Percentiles rank a stretch among this genome's conserved stretches.
Evolutionary conservation across 2,888 invertebrate genomes (phyloP).

Genomic region (Petrolisthes cinctipes): DNA sequence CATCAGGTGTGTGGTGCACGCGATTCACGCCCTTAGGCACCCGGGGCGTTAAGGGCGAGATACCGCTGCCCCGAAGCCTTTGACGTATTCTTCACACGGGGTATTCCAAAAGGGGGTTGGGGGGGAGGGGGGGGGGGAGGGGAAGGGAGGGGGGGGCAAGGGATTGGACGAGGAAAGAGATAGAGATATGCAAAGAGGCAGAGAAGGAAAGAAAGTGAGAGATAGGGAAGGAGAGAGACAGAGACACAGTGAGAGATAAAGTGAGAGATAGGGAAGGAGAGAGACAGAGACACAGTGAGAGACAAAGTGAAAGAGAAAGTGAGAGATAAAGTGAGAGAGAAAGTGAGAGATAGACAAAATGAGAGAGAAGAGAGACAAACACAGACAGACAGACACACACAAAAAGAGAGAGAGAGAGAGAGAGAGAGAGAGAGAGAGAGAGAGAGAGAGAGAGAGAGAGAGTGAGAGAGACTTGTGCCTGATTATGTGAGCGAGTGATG

Average conservation of each 20-base stretch:
- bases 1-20: conserved; percentile 28
- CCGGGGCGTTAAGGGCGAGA: neutral
- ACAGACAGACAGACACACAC: too few species aligned
- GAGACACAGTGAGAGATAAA: neutral
- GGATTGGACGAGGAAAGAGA: conserved; percentile 30
- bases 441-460: neutral
- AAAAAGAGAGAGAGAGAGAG: too few species aligned
- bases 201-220: neutral
- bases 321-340: too few species aligned
- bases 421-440: neutral
- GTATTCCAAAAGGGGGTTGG: conserved; percentile 37
- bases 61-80: neutral
- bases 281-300: too few species aligned
- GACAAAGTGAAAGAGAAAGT: too few species aligned
- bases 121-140: conserved; percentile 38
- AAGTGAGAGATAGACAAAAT: too few species aligned
- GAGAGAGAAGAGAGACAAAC: too few species aligned
- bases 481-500: too few species aligned
- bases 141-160: conserved; percentile 35
- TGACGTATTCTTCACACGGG: conserved; percentile 47
- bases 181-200: neutral
- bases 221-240: conserved; percentile 4
- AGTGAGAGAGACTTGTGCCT: too few species aligned
- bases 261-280: neutral
- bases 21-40: conserved; percentile 16